Conservation (phyloP, 2,888 invertebrate species). For the Xanthia icteritia region DNA sequence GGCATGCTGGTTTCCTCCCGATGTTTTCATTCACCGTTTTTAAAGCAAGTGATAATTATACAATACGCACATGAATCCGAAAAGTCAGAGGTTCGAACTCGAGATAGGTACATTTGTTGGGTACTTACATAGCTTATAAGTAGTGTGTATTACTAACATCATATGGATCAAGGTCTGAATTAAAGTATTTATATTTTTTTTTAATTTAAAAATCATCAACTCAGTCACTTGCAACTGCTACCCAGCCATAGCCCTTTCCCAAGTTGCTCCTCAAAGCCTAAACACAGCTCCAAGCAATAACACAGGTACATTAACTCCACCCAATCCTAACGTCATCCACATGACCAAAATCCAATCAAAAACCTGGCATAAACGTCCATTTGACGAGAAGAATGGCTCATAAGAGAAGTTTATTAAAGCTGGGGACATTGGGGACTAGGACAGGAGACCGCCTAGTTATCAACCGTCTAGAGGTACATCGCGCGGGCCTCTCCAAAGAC, state of each 20-base stretch:
- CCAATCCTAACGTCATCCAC: slow-evolving; percentile 12
- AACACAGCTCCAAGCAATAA: neutral
- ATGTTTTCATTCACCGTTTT: too few species aligned
- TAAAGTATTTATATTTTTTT: neutral
- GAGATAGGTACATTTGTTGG: too few species aligned
- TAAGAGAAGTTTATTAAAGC: slow-evolving; percentile 60
- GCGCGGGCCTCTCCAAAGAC: slow-evolving; percentile 78
- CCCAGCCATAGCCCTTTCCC: neutral
- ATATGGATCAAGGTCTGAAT: too few species aligned
- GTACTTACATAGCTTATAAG: too few species aligned
- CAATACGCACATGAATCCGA: too few species aligned
- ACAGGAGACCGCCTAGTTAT: slow-evolving; percentile 65
- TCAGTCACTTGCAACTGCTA: neutral
- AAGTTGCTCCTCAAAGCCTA: neutral
- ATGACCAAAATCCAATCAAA: slow-evolving; percentile 53
- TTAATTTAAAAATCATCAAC: neutral
- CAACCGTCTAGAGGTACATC: slow-evolving; percentile 69
- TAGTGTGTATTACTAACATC: too few species aligned
- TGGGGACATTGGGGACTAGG: slow-evolving; percentile 44
- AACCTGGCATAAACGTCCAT: slow-evolving; percentile 24
- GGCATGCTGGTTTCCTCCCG: too few species aligned
- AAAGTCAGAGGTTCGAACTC: too few species aligned
- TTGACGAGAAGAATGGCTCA: slow-evolving; percentile 45
- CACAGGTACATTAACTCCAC: slow-evolving; percentile 7
- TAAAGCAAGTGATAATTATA: too few species aligned